Conservation (phyloP, 1,140 invertebrate genomes). For the Trichonephila inaurata region DNA sequence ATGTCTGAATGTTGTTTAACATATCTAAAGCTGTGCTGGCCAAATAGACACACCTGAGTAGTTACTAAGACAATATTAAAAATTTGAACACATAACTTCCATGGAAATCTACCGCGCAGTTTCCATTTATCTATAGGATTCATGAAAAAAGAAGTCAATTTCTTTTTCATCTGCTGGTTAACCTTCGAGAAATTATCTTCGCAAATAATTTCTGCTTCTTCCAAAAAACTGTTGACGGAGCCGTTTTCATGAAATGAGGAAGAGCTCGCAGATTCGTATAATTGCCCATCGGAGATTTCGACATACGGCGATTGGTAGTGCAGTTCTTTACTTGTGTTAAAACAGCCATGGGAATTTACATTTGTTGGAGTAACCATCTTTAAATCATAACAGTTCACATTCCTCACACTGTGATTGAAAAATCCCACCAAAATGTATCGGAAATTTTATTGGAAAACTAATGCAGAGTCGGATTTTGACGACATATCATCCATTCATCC, state of each 20-base stretch:
- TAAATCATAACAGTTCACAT: background rate
- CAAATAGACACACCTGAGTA: constrained; percentile 94
- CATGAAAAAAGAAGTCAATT: constrained; percentile 98
- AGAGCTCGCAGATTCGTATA: background rate
- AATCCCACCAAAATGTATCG: background rate
- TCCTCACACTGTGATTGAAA: background rate
- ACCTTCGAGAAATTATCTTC: background rate
- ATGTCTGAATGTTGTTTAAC: constrained; percentile 77
- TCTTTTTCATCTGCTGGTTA: constrained; percentile 84
- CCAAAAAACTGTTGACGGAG: constrained; percentile 68
- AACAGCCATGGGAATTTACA: background rate
- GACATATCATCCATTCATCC: no score
- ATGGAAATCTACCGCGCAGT: constrained; percentile 94
- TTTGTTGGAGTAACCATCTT: constrained; percentile 14
- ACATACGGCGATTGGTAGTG: constrained; percentile 50
- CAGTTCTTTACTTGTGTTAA: background rate
- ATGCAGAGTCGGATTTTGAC: no score
- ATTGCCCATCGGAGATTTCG: constrained; percentile 47
- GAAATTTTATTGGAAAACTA: no score
- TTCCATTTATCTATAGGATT: constrained; percentile 99
- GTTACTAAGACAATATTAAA: constrained; percentile 98
- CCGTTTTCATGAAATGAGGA: background rate
- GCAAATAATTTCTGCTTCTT: constrained; percentile 61
- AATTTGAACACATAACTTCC: constrained; percentile 96
- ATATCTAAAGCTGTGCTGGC: constrained; percentile 89